These are phyloP conservation scores for Pseudomyrmex pallidus DNA, from an alignment of 1,140 invertebrate species.

Conservation along the genomic window DNA sequence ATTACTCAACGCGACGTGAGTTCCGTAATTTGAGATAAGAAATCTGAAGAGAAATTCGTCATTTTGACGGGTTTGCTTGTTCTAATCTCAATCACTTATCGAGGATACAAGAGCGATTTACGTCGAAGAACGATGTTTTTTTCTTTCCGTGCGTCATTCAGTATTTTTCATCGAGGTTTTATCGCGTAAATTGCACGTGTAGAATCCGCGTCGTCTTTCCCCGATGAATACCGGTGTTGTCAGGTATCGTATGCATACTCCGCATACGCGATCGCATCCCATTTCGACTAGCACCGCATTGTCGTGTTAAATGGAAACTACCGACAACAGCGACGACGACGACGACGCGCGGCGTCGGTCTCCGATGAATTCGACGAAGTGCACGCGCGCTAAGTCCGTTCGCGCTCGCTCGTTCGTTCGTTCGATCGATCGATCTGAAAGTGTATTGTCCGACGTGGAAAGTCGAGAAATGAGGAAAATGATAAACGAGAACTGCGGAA, in stretches of 20 bases:
- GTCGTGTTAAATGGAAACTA: slow-evolving; percentile 59
- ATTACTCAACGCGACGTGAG: no score
- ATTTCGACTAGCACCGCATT: slow-evolving; percentile 44
- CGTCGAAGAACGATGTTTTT: background rate
- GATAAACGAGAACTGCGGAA: slow-evolving; percentile 59
- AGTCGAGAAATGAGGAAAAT: slow-evolving; percentile 60
- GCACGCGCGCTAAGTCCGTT: no score
- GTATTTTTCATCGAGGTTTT: slow-evolving; percentile 40
- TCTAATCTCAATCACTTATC: background rate
- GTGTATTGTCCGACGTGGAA: slow-evolving; percentile 49
- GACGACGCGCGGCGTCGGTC: slow-evolving; percentile 26
- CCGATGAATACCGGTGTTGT: slow-evolving; percentile 30
- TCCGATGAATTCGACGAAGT: slow-evolving; percentile 43
- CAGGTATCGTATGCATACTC: slow-evolving; percentile 24
- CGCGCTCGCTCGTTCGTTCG: no score
- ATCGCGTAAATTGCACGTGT: slow-evolving; percentile 43
- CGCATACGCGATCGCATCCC: slow-evolving; percentile 52
- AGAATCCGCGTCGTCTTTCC: slow-evolving; percentile 38
- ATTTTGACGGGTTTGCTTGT: no score
- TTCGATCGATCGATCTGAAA: slow-evolving; percentile 46
- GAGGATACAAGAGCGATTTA: background rate
- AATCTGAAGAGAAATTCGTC: no score
- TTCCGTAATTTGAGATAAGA: no score
- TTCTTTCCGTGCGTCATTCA: background rate
- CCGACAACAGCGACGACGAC: background rate